Evolutionary conservation across 2,797 vertebrate species (phyloP).

Genomic region (Bovichtus diacanthus): DNA sequence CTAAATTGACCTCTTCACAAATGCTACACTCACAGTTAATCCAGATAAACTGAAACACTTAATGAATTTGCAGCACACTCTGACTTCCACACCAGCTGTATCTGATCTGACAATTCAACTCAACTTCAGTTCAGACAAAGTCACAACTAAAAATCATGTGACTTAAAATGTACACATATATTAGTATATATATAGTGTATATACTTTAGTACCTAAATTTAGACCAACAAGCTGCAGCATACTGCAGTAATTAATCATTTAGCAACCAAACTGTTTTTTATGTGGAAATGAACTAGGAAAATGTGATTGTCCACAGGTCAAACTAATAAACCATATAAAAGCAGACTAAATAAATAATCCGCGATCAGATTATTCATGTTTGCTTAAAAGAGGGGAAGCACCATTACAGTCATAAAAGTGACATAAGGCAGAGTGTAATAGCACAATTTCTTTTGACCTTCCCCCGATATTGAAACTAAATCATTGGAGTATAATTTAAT

Average conservation of each 20-base stretch:
- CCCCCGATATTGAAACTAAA: too few species aligned
- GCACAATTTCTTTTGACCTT: too few species aligned
- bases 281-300: neutral
- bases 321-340: neutral
- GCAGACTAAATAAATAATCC: too few species aligned
- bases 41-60: slow-evolving; percentile 40
- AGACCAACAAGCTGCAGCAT: neutral
- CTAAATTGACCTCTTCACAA: slow-evolving; percentile 29
- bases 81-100: slow-evolving; percentile 20
- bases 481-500: too few species aligned
- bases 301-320: neutral
- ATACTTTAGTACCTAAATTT: neutral
- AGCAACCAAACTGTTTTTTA: neutral
- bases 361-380: too few species aligned
- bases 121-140: neutral
- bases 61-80: slow-evolving; percentile 17
- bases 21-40: slow-evolving; percentile 24
- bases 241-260: neutral
- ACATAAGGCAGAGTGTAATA: too few species aligned
- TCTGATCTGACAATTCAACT: neutral
- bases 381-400: too few species aligned
- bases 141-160: neutral
- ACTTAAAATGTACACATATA: neutral
- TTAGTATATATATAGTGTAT: neutral
- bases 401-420: too few species aligned